Evolutionary conservation across 2,797 vertebrate species (phyloP), one percentile per base, ranked within the genome.

Genomic region (Epinephelus malabaricus): DNA sequence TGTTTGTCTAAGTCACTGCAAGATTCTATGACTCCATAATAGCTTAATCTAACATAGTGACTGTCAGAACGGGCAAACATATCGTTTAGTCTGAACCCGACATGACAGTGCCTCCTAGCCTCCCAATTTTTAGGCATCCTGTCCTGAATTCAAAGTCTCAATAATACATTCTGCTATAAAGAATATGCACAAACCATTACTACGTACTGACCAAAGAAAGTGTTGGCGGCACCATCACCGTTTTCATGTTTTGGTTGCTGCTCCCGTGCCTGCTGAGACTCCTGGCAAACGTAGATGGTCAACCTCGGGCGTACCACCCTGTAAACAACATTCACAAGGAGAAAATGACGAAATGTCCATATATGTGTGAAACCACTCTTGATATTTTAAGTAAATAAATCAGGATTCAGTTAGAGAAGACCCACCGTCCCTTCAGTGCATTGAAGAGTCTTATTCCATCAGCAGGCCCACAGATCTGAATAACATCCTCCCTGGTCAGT

Each of bases 401-500:
- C 27, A 30, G 18, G 40, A 50, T 58, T 19, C 1, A 2, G 3
- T 50, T 18, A 38, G 14, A 60, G 40, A 51, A 23, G 43, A 94
- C 97, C 23, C 84, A 98, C 98, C 97, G 95, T 86, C 97, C 97
- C 87, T 99, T 99, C 19, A 99, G 93, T 1, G 97, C 97, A 64
- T 99, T 99, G 90, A 98, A 99, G 80, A 99, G 97, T 86, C 98
- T 90, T 83, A 99, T 99, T 56, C 98, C 98, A 40, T 99, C 98
- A 3, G 98, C 98, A 8, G 98, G 97, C 38, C 98, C 98, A 46
- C 98, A 99, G 92, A 99, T 99, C 93, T 99, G 98, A 90, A 99
- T 98, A 45, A 99, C 97, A 3, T 99, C 98, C 78, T 99, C 98
- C 65, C 98, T 95, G 23, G 97, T 98, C 85, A 99, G 93, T 93